Percentiles rank a stretch among this genome's conserved stretches.
Conservation (phyloP, 2,797 vertebrate genomes). For the Cryptoblepharus egeriae region DNA sequence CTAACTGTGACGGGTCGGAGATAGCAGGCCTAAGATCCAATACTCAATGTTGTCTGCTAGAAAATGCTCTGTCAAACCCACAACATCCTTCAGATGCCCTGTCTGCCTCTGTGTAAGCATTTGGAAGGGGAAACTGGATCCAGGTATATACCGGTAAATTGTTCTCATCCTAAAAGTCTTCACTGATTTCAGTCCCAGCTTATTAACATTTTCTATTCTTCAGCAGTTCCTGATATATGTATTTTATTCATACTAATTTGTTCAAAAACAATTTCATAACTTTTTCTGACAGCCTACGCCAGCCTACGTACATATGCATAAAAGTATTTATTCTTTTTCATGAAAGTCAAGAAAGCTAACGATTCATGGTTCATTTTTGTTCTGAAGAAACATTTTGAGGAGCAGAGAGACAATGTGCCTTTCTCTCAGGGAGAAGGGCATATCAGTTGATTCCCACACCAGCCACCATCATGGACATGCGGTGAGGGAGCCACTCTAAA, state of each 20-base stretch:
- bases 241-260: slow-evolving; percentile 14
- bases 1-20: not conserved
- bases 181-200: too few relatives aligned
- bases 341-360: not conserved
- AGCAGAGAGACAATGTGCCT: not conserved
- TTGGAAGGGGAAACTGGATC: not conserved
- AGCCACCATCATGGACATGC: too few relatives aligned
- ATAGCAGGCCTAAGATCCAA: not conserved
- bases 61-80: not conserved
- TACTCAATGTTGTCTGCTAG: not conserved
- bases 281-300: slow-evolving; percentile 7
- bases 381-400: not conserved
- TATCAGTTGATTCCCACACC: too few relatives aligned
- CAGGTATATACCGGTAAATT: not conserved
- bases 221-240: not conserved
- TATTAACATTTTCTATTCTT: not conserved
- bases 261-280: slow-evolving; percentile 29
- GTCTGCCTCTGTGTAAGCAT: not conserved
- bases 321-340: not conserved
- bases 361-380: too few relatives aligned
- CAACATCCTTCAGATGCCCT: not conserved
- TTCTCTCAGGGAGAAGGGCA: too few relatives aligned
- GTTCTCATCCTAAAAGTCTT: not conserved
- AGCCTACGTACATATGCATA: fast-evolving
- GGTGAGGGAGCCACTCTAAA: too few relatives aligned